These are phyloP conservation scores for Athripsodes cinereus DNA, from an alignment of 2,888 invertebrate species.

Conservation along the genomic window DNA sequence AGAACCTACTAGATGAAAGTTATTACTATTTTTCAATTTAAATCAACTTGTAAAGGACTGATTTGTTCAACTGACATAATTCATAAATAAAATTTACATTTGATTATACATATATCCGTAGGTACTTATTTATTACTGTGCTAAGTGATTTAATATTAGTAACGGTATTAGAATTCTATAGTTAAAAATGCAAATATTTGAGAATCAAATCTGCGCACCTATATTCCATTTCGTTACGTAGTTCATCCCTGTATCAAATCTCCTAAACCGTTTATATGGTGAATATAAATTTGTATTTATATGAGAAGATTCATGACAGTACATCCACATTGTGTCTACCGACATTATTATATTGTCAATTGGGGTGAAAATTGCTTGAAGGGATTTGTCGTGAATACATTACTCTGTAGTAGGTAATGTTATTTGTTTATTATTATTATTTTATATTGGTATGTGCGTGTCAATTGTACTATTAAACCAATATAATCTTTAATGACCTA, in stretches of 20 bases:
- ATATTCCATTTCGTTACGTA: too few species aligned
- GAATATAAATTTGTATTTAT: conserved; percentile 27
- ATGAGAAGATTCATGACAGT: conserved; percentile 22
- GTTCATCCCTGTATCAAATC: not conserved
- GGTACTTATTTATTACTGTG: too few species aligned
- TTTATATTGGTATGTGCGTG: not conserved
- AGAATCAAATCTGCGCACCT: too few species aligned
- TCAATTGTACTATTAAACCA: not conserved
- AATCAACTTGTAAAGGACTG: too few species aligned
- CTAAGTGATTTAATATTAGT: too few species aligned
- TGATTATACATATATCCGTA: too few species aligned
- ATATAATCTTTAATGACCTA: not conserved
- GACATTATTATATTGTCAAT: not conserved
- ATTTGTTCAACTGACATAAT: too few species aligned
- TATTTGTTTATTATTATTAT: not conserved
- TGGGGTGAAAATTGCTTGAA: conserved; percentile 1
- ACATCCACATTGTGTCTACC: not conserved
- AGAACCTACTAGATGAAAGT: too few species aligned
- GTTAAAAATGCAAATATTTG: too few species aligned
- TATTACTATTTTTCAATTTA: too few species aligned
- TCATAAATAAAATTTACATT: too few species aligned
- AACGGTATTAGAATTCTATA: too few species aligned
- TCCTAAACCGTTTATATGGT: conserved; percentile 14
- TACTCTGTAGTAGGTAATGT: not conserved
- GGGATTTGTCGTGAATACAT: not conserved